phyloP scores from a whole-genome alignment of 2,888 invertebrate genomes.

The Pteria penguin region DNA sequence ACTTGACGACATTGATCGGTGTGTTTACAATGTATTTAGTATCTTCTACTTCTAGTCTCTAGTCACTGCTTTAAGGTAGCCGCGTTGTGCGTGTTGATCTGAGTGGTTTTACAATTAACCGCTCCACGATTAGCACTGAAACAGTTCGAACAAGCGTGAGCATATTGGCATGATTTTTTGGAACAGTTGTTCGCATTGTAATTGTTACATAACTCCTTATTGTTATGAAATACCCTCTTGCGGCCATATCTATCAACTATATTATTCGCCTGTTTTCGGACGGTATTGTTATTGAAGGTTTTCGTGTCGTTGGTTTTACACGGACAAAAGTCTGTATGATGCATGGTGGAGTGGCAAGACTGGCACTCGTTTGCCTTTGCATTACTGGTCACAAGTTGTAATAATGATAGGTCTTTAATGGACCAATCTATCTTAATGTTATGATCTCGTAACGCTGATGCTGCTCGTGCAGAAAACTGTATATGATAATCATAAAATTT shows the following conservation, averaged over 20 bases:
- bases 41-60: too few species aligned
- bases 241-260: constrained; percentile 15
- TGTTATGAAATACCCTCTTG: neutral
- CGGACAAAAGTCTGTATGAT: constrained; percentile 19
- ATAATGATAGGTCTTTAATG: constrained; percentile 13
- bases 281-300: too few species aligned
- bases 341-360: neutral
- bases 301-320: neutral
- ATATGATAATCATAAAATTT: constrained; percentile 36
- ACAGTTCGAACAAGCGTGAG: too few species aligned
- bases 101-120: neutral
- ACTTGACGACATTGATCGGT: too few species aligned
- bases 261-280: neutral
- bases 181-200: too few species aligned
- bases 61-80: too few species aligned
- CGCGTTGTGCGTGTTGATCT: neutral
- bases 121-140: constrained; percentile 10
- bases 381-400: constrained; percentile 13
- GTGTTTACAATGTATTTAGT: too few species aligned
- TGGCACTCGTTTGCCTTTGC: constrained; percentile 9
- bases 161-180: too few species aligned
- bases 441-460: constrained; percentile 1
- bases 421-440: constrained; percentile 39
- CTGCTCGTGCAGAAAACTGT: constrained; percentile 21
- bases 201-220: too few species aligned